Evolutionary conservation across 2,888 invertebrate species (phyloP), one percentile per base, ranked within the genome.

Genomic region (Habroteleia sp.): DNA sequence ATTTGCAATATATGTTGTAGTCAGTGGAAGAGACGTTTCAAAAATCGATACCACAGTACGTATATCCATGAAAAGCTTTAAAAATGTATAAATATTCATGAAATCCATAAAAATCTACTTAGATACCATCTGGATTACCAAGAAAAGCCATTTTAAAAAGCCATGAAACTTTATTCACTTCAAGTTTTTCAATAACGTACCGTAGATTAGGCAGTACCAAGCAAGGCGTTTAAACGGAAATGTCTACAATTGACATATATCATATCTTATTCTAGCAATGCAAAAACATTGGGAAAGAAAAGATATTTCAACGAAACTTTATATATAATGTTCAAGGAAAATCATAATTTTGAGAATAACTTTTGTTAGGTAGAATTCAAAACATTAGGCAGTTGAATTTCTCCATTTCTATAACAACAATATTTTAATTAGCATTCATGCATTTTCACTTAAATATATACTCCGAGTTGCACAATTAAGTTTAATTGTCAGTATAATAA

Each of bases 21-120:
- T n/a, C n/a, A n/a, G n/a, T n/a, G n/a, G n/a, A n/a, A n/a, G n/a
- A n/a, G n/a, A n/a, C n/a, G n/a, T n/a, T 39, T 39, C 27, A 42
- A 54, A 71, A 71, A 71, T 71, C 71, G 63, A 71, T 71, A 71
- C 17, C 11, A 23, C 41, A 16, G 13, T 41, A 31, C 35, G 48
- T 44, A 14, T 41, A 48, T 35, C 46, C 16, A 20, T 50, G 35
- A 16, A 54, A 48, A 50, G 44, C 50, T 58, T 58, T 52, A 58
- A 56, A 63, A 60, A 60, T 60, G 58, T 65, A 66, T 73, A 73
- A 65, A 65, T 60, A 60, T 73, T 66, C 66, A 66, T 66, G 60
- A 66, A 66, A 73, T 60, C 66, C 42, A 73, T 66, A 33, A 58
- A 66, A 65, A 60, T 60, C 58, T 52, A 66, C 52, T 60, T 46